These are phyloP conservation scores for Thamnophis sirtalis DNA, from an alignment of 2,113 vertebrate species.

Conservation along the genomic window DNA sequence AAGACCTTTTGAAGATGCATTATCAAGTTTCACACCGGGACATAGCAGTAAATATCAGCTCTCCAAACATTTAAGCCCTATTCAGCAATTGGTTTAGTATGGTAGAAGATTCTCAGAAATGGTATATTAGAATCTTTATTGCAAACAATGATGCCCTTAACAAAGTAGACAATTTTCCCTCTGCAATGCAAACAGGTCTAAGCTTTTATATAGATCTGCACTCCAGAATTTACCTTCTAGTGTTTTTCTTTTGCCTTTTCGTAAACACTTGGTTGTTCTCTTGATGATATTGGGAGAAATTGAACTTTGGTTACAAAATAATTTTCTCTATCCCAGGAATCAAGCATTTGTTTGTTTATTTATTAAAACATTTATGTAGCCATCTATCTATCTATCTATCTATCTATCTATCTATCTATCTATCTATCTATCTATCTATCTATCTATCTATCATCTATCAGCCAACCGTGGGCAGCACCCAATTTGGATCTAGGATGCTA, in stretches of 20 bases:
- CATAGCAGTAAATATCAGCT: background rate
- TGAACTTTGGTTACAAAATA: background rate
- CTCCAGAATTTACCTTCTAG: background rate
- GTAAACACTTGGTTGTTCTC: background rate
- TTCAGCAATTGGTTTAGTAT: background rate
- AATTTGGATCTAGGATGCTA: background rate
- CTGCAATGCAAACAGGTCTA: background rate
- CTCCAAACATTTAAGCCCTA: background rate
- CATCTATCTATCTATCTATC: too few species aligned
- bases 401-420: too few species aligned
- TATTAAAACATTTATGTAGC: background rate
- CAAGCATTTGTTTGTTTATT: background rate
- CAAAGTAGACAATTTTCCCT: background rate
- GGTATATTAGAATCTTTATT: background rate
- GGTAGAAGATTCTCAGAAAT: background rate
- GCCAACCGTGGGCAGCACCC: background rate
- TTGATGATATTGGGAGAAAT: background rate
- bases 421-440: too few species aligned
- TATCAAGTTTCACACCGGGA: background rate
- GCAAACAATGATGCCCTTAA: background rate
- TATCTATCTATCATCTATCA: too few species aligned
- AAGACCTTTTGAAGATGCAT: background rate
- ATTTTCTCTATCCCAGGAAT: background rate
- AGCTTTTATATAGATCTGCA: background rate
- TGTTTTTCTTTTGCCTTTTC: background rate